Evolutionary conservation across 2,797 vertebrate genomes (phyloP).

Genomic region (Pelodytes ibericus): DNA sequence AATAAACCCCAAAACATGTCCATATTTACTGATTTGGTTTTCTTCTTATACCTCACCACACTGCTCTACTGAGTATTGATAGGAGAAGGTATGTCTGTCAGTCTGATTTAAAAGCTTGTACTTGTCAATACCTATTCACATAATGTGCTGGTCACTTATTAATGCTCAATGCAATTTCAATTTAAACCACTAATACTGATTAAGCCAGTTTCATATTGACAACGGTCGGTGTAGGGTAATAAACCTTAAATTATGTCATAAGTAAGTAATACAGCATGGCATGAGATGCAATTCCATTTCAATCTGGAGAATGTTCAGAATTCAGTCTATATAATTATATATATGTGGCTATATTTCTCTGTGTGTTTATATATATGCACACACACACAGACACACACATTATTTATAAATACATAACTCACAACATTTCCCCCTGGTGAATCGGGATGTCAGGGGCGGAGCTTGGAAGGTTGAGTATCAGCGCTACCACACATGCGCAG

Average conservation of each 20-base stretch:
- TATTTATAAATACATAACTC: too few species aligned
- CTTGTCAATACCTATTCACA: constrained; percentile 17
- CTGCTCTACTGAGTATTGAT: not conserved
- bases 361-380: too few species aligned
- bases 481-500: too few species aligned
- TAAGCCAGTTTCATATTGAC: constrained; percentile 22
- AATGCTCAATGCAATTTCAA: not conserved
- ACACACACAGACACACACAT: too few species aligned
- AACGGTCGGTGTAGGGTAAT: constrained; percentile 28
- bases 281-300: too few species aligned
- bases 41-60: not conserved
- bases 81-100: constrained; percentile 12
- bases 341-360: too few species aligned
- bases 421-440: too few species aligned
- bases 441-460: too few species aligned
- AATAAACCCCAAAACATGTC: too few species aligned
- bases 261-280: not conserved
- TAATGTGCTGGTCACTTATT: constrained; percentile 20
- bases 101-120: constrained; percentile 14
- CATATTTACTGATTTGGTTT: not conserved
- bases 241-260: constrained; percentile 6
- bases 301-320: too few species aligned
- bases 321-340: too few species aligned
- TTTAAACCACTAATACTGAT: constrained; percentile 22
- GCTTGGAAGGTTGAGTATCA: too few species aligned